These are phyloP conservation scores for Saimiri boliviensis DNA, from an alignment of 2,113 vertebrate genomes.

Conservation along the genomic window DNA sequence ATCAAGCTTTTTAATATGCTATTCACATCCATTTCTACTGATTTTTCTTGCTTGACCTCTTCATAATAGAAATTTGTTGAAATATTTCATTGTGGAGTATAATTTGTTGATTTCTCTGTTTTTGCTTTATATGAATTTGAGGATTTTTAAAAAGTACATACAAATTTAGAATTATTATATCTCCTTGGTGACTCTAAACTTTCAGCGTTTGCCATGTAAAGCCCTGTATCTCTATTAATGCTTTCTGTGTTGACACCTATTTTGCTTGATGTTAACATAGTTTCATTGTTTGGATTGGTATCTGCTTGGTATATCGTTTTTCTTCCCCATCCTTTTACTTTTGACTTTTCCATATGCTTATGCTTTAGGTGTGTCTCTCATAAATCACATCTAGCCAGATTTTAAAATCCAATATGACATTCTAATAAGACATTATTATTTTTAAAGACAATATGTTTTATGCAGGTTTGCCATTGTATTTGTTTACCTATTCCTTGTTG, in stretches of 20 bases:
- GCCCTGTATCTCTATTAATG: not conserved
- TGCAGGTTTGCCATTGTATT: not conserved
- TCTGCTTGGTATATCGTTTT: not conserved
- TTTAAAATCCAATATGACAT: not conserved
- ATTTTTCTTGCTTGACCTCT: not conserved
- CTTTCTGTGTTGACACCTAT: not conserved
- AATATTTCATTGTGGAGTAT: not conserved
- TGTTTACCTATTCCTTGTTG: not conserved
- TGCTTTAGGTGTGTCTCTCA: not conserved
- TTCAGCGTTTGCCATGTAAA: not conserved
- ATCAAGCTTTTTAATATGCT: not conserved
- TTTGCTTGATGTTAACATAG: not conserved
- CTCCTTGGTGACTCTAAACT: not conserved
- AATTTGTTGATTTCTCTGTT: constrained; percentile 6
- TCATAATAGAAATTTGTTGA: not conserved
- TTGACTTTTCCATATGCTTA: not conserved
- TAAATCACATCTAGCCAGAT: not conserved
- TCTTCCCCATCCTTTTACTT: not conserved
- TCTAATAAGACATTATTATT: not conserved
- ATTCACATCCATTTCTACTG: not conserved
- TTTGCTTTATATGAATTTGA: constrained; percentile 1
- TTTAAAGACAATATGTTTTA: not conserved
- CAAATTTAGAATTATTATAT: not conserved
- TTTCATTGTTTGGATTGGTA: not conserved
- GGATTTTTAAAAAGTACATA: not conserved